phyloP scores from a whole-genome alignment of 2,113 vertebrate genomes.

The Crocuta crocuta region DNA sequence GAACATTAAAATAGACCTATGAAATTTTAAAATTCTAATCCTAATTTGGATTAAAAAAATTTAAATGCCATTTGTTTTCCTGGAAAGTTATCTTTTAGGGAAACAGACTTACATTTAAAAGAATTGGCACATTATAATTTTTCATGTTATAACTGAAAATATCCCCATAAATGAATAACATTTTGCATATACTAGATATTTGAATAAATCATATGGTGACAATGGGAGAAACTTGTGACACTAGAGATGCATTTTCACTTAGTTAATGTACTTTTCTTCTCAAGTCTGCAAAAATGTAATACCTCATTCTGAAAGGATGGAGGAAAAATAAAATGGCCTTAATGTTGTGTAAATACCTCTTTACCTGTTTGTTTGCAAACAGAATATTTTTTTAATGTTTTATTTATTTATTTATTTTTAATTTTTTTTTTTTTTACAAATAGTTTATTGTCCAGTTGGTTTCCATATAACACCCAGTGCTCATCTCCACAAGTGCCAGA shows the following conservation, averaged over 20 bases:
- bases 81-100: background rate
- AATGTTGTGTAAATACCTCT: background rate
- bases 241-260: background rate
- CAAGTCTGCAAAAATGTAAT: background rate
- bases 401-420: too few species aligned
- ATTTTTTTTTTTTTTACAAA: too few species aligned
- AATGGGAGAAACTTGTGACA: background rate
- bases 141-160: background rate
- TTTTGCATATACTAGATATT: background rate
- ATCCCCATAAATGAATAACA: background rate
- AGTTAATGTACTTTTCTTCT: background rate
- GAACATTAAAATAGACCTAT: background rate
- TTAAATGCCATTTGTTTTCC: background rate
- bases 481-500: background rate
- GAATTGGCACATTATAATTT: background rate
- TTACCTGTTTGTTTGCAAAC: constrained; percentile 45
- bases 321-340: background rate
- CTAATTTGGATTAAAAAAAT: background rate
- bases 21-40: background rate
- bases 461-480: too few species aligned
- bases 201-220: background rate
- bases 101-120: background rate
- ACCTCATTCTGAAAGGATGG: background rate
- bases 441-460: too few species aligned
- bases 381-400: background rate